phyloP scores from a whole-genome alignment of 2,797 vertebrate genomes.

The Syndactyla subalaris region DNA sequence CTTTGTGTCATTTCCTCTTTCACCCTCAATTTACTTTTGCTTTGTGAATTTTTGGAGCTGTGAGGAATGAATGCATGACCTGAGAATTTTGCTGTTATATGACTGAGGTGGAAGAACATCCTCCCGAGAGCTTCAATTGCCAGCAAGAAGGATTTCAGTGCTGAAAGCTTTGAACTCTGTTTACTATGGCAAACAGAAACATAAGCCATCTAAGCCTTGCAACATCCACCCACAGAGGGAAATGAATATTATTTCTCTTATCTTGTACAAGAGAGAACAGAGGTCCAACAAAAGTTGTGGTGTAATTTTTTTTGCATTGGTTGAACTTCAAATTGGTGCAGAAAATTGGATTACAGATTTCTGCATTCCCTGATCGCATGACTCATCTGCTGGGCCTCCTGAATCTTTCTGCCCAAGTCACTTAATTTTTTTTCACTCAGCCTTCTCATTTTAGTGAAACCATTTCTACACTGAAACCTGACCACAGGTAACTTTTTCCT shows the following conservation, averaged over 20 bases:
- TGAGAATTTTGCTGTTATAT: background rate
- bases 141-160: conserved; percentile 42
- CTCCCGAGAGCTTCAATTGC: conserved; percentile 33
- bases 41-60: conserved; percentile 18
- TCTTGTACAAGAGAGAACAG: background rate
- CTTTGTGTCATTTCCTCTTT: conserved; percentile 8
- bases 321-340: background rate
- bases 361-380: conserved; percentile 3
- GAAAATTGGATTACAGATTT: conserved; percentile 38
- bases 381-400: background rate
- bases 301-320: background rate
- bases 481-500: background rate
- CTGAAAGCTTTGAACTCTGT: conserved; percentile 55
- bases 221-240: background rate
- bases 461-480: background rate
- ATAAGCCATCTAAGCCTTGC: conserved; percentile 4
- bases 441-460: background rate
- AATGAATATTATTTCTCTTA: conserved; percentile 7
- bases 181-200: conserved; percentile 23
- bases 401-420: background rate
- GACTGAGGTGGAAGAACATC: background rate
- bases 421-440: background rate
- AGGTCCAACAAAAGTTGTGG: background rate
- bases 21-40: conserved; percentile 18
- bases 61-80: background rate